phyloP scores from a whole-genome alignment of 2,797 vertebrate species.

The Tachyglossus aculeatus region DNA sequence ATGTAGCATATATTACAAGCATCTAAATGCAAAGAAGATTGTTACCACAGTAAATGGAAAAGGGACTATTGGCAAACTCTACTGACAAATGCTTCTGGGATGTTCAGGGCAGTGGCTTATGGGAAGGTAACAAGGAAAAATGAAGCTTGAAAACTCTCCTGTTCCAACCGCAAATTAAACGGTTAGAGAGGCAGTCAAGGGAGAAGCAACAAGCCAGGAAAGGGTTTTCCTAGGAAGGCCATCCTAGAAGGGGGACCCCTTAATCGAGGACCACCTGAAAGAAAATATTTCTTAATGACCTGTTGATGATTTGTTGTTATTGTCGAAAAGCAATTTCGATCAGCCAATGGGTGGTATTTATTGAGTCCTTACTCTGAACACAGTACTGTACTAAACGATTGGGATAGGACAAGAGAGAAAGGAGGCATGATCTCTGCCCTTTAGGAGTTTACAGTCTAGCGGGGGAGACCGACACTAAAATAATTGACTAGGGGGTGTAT shows the following conservation, averaged over 20 bases:
- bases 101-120: slow-evolving; percentile 30
- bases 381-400: no score
- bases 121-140: slow-evolving; percentile 40
- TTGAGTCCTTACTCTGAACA: no score
- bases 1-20: slow-evolving; percentile 63
- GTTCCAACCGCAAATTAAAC: not conserved
- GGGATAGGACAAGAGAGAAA: no score
- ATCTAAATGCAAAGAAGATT: slow-evolving; percentile 62
- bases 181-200: not conserved
- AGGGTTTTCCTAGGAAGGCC: not conserved
- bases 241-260: not conserved
- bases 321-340: slow-evolving; percentile 17
- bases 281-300: slow-evolving; percentile 43
- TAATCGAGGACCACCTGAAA: slow-evolving; percentile 6
- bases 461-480: no score
- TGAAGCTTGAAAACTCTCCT: not conserved
- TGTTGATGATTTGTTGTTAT: no score
- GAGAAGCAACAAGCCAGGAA: not conserved
- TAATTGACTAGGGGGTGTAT: no score
- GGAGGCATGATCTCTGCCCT: no score
- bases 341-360: no score
- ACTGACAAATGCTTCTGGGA: slow-evolving; percentile 67
- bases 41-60: slow-evolving; percentile 60
- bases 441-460: no score
- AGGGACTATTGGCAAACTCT: slow-evolving; percentile 62